Evolutionary conservation across 2,888 invertebrate species (phyloP), one percentile per base, ranked within the genome.

Genomic region (Aspidapion aeneum): DNA sequence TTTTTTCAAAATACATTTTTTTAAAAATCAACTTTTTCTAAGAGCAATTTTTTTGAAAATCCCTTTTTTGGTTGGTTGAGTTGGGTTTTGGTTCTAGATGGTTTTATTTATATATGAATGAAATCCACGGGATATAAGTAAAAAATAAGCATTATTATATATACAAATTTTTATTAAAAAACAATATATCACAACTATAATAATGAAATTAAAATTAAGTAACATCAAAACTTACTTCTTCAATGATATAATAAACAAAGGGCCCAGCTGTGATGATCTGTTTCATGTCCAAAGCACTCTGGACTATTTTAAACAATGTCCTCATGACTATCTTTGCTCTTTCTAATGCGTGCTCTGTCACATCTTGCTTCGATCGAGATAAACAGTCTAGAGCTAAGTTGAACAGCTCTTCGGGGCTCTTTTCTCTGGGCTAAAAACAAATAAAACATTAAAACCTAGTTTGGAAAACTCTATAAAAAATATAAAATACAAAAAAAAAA

Each of bases 201-300:
- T n/a, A n/a, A n/a, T n/a, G n/a, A n/a, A n/a, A n/a, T n/a, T n/a
- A n/a, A n/a, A n/a, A n/a, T n/a, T n/a, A n/a, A n/a, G n/a, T n/a
- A n/a, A n/a, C n/a, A n/a, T n/a, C n/a, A n/a, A n/a, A n/a, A n/a
- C 77, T 76, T 72, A 93, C 93, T 82, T 95, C 94, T 69, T 90
- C 90, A 59, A 97, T 83, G 50, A 92, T 87, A 69, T 92, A 90
- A 78, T 96, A 96, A 55, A 93, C 86, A 79, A 96, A 96, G 0
- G 95, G 92, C 0, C 96, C 96, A 0, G 94, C 91, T 20, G 90
- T 89, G 63, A 89, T 87, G n/a, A 97, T 86, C 73, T 88, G 87
- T 69, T 90, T 87, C 76, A 90, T 88, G 72, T 93, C 90, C 21
- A 96, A 82, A 63, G 93, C 88, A 65, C 85, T 85, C 77, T 94